Conservation (phyloP, 2,888 invertebrate species). For the Criorhina ranunculi region DNA sequence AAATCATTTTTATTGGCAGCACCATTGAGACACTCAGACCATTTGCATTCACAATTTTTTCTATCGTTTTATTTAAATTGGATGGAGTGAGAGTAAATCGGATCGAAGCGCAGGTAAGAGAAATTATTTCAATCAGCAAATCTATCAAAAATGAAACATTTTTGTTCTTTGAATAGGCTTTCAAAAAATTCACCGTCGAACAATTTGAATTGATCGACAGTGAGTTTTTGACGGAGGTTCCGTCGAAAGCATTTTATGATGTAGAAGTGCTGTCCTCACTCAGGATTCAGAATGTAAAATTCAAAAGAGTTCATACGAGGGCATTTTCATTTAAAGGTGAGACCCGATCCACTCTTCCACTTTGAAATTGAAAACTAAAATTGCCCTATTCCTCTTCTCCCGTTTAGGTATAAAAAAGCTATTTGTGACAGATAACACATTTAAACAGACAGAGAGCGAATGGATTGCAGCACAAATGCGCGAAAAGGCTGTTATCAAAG, state of each 20-base stretch:
- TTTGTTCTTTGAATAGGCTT: conserved; percentile 85
- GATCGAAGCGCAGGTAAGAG: conserved; percentile 85
- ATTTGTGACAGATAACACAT: conserved; percentile 81
- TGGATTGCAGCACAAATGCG: conserved; percentile 82
- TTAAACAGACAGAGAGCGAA: conserved; percentile 82
- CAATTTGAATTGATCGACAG: conserved; percentile 88
- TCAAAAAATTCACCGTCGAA: conserved; percentile 91
- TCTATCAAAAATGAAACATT: not conserved
- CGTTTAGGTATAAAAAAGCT: conserved; percentile 57
- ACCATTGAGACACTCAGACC: conserved; percentile 87
- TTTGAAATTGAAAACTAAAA: not conserved
- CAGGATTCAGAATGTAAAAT: conserved; percentile 87
- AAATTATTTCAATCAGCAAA: conserved; percentile 78
- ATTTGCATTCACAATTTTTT: conserved; percentile 90
- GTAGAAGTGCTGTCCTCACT: conserved; percentile 89
- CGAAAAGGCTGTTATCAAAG: conserved; percentile 81
- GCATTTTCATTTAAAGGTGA: conserved; percentile 87
- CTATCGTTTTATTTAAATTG: conserved; percentile 88
- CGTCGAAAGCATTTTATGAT: conserved; percentile 90
- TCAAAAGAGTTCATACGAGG: conserved; percentile 88
- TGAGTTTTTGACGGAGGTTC: conserved; percentile 86
- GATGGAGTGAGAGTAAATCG: conserved; percentile 87
- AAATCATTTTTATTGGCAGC: conserved; percentile 88
- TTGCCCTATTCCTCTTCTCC: not conserved
- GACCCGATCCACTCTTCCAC: not conserved